phyloP scores from a whole-genome alignment of 2,113 vertebrate species.

The Colinus virginianus region DNA sequence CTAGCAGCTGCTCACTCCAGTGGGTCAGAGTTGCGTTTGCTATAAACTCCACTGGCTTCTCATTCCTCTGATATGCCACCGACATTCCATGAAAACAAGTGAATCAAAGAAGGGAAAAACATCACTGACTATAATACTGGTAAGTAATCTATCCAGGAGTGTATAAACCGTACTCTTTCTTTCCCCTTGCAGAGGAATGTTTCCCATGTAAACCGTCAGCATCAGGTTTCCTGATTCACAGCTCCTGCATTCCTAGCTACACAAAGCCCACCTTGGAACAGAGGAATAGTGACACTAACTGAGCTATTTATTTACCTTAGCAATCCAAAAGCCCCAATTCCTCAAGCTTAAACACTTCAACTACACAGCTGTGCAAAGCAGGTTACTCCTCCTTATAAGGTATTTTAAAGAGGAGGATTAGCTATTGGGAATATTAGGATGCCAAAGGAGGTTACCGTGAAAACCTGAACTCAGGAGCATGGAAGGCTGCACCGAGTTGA shows the following conservation, averaged over 20 bases:
- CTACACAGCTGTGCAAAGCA: neutral
- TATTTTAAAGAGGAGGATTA: neutral
- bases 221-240: slow-evolving; percentile 24
- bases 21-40: neutral
- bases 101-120: neutral
- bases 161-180: neutral
- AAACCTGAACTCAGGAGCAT: neutral
- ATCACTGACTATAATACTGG: fast-evolving
- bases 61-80: fast-evolving
- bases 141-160: neutral
- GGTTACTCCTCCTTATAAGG: neutral
- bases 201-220: neutral
- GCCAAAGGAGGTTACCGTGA: neutral
- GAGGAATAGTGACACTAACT: neutral
- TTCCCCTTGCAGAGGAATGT: slow-evolving; percentile 1
- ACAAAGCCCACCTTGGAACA: neutral
- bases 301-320: neutral
- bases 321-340: neutral
- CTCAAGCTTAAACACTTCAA: neutral
- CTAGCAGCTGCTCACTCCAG: neutral
- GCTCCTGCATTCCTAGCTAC: neutral
- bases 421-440: neutral
- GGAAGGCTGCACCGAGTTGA: no score
- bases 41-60: neutral
- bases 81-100: neutral